Evolutionary conservation across 2,888 invertebrate genomes (phyloP).

Genomic region (Acanthosepion pharaonis): DNA sequence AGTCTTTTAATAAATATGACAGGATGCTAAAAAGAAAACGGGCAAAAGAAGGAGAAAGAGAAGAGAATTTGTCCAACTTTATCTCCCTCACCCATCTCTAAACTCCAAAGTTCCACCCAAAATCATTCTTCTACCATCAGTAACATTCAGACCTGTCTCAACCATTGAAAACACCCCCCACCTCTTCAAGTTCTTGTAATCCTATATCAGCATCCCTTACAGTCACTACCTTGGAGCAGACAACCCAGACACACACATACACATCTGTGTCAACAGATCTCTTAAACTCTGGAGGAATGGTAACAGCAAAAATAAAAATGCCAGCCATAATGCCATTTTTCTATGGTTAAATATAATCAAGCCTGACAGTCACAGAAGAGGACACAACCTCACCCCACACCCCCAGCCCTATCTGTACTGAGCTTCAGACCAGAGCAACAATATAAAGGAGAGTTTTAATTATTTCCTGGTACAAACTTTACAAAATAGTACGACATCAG

Average conservation of each 20-base stretch:
- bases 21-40: not conserved
- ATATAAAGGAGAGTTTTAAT: not conserved
- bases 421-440: not conserved
- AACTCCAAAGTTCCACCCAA: not conserved
- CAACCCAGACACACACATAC: not conserved
- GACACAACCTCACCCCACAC: not conserved
- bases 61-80: not conserved
- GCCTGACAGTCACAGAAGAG: not conserved
- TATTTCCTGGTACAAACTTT: not conserved
- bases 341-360: not conserved
- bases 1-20: not conserved
- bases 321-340: not conserved
- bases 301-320: not conserved
- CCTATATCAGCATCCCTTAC: not conserved
- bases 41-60: not conserved
- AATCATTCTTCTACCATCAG: not conserved
- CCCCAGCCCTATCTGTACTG: no score
- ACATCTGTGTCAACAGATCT: not conserved
- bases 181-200: not conserved
- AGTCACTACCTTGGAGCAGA: not conserved
- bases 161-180: no score
- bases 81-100: not conserved
- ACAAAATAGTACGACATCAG: not conserved
- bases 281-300: not conserved
- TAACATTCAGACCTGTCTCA: not conserved